Evolutionary conservation across 2,888 invertebrate genomes (phyloP), one percentile per base, ranked within the genome.

Genomic region (Cheilosia pagana): DNA sequence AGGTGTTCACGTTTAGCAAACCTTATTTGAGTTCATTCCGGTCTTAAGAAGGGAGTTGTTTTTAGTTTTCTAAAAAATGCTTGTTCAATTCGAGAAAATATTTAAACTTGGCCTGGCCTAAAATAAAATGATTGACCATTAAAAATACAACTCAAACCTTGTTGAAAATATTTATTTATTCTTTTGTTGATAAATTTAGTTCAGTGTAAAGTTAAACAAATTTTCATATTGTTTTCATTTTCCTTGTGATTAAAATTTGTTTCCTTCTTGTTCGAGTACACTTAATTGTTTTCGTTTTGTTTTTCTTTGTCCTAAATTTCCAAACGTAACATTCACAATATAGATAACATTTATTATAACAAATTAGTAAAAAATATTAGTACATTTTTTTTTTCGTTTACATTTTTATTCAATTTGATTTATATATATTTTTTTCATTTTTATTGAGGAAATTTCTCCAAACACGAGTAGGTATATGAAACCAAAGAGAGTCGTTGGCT

Each of bases 301-400:
- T 67, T 72, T 31, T 55, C 16, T 62, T 52, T 72, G 67, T 60
- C n/a, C 52, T 59, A 28, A 55, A 68, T 74, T 53, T 70, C 59
- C 74, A 83, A 83, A 75, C 83, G 59, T 79, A 83, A 83, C 79
- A 83, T 75, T 53, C 74, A 83, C 74, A 79, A 75, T 79, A 79
- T 78, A 63, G 63, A 70, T 74, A 83, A 83, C 83, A 83, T 59
- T 83, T 79, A 81, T 57, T 81, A 65, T 83, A 83, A 83, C 83
- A 83, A 79, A 83, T 79, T 83, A 83, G 83, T 83, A 83, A 83
- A 83, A 83, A 83, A 83, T 83, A 74, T 79, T 82, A 78, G 67
- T 79, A 62, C 35, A 63, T 62, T 62, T 45, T 65, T 55, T 8
- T 28, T 28, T 28, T 50, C 43, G 21, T 41, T 68, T 59, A 28